These are phyloP conservation scores for Sisor rabdophorus DNA, from an alignment of 2,113 vertebrate genomes.

Conservation along the genomic window DNA sequence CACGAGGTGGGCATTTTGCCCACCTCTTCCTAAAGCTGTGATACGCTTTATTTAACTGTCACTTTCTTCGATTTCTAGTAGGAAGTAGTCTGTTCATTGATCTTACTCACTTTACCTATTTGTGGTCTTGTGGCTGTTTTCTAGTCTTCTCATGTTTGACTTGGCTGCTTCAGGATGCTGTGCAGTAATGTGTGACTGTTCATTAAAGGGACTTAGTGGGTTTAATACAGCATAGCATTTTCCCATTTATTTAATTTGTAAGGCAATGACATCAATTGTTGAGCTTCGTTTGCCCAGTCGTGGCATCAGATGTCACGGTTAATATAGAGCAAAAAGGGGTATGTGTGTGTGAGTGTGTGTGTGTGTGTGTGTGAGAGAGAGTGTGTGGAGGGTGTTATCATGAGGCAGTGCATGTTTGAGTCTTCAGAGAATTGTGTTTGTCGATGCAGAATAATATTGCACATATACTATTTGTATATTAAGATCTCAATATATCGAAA, in stretches of 20 bases:
- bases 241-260: slow-evolving; percentile 79
- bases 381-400: background rate
- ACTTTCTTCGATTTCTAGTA: slow-evolving; percentile 59
- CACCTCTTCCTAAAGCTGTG: slow-evolving; percentile 56
- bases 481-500: background rate
- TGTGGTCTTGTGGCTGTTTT: slow-evolving; percentile 57
- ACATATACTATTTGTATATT: background rate
- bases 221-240: slow-evolving; percentile 73
- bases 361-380: slow-evolving; percentile 39
- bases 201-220: slow-evolving; percentile 70
- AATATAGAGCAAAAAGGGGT: slow-evolving; percentile 65
- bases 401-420: background rate
- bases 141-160: slow-evolving; percentile 48
- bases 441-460: background rate
- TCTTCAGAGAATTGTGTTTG: background rate
- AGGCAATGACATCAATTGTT: slow-evolving; percentile 79
- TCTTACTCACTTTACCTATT: slow-evolving; percentile 28
- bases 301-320: slow-evolving; percentile 73
- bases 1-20: slow-evolving; percentile 47
- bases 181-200: slow-evolving; percentile 57
- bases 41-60: slow-evolving; percentile 66
- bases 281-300: slow-evolving; percentile 75
- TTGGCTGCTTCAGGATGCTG: slow-evolving; percentile 61
- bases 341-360: slow-evolving; percentile 49
- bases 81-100: slow-evolving; percentile 56